These are phyloP conservation scores for Philopotamus ludificatus DNA, from an alignment of 1,140 invertebrate species.

Conservation along the genomic window DNA sequence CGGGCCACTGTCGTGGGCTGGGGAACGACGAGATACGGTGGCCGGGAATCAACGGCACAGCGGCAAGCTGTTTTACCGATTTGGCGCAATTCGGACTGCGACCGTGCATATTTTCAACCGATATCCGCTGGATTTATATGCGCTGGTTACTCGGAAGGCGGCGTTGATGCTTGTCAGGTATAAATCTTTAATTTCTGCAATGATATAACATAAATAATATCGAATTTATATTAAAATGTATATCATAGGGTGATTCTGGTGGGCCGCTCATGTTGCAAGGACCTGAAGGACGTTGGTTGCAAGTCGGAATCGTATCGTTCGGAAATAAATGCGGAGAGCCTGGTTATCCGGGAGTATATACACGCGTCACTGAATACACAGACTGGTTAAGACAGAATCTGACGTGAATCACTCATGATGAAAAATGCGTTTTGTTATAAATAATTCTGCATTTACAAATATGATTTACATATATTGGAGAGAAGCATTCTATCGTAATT, in stretches of 20 bases:
- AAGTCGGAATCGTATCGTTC: constrained; percentile 88
- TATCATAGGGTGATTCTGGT: constrained; percentile 69
- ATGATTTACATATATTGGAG: too few species aligned
- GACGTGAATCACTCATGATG: too few species aligned
- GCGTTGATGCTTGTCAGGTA: constrained; percentile 90
- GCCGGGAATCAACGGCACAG: constrained; percentile 79
- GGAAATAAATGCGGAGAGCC: constrained; percentile 89
- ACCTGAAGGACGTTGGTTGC: constrained; percentile 70
- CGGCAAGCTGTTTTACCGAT: constrained; percentile 82
- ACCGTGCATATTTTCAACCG: constrained; percentile 86
- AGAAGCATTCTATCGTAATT: too few species aligned
- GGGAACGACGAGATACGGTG: constrained; percentile 85
- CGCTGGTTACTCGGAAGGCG: constrained; percentile 85
- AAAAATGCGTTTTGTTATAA: too few species aligned
- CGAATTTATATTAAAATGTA: neutral
- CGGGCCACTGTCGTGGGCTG: constrained; percentile 85
- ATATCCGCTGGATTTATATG: constrained; percentile 90
- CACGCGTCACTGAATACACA: constrained; percentile 50
- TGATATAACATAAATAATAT: neutral
- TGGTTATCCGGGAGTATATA: constrained; percentile 81
- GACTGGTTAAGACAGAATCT: constrained; percentile 43
- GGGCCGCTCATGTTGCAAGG: constrained; percentile 81
- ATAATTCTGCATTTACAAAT: too few species aligned
- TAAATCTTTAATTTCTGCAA: constrained; percentile 11
- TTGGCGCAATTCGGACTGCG: constrained; percentile 89